These are phyloP conservation scores for Aeoliscus strigatus DNA, from an alignment of 2,797 vertebrate genomes.

Conservation along the genomic window DNA sequence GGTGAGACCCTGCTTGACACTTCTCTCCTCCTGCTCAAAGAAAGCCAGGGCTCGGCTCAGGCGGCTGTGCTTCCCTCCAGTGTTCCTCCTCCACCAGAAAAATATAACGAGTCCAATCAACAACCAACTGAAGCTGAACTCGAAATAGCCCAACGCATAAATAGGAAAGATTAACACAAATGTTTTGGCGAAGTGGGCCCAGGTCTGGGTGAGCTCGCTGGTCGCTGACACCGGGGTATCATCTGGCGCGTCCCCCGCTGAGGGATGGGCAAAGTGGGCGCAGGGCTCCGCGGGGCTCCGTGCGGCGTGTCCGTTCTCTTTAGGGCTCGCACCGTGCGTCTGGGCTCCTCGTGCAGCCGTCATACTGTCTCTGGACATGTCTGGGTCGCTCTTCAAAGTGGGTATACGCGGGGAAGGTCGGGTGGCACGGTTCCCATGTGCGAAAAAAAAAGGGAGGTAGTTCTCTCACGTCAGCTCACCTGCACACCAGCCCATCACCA, in stretches of 20 bases:
- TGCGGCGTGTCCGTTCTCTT: constrained; percentile 58
- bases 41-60: constrained; percentile 83
- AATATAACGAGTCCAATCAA: constrained; percentile 84
- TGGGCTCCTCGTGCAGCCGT: constrained; percentile 57
- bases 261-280: constrained; percentile 44
- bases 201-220: constrained; percentile 75
- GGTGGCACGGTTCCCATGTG: constrained; percentile 43
- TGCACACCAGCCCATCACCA: constrained; percentile 51
- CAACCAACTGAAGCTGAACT: constrained; percentile 95
- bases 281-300: constrained; percentile 29
- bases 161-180: constrained; percentile 92
- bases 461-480: constrained; percentile 60
- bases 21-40: constrained; percentile 84
- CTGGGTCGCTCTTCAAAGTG: constrained; percentile 30
- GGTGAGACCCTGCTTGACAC: constrained; percentile 73
- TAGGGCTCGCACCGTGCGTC: constrained; percentile 39
- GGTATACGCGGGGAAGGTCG: constrained; percentile 14
- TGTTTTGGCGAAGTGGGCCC: constrained; percentile 85
- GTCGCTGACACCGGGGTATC: constrained; percentile 59
- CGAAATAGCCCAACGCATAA: constrained; percentile 91
- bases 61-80: constrained; percentile 75
- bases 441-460: constrained; percentile 3
- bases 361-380: constrained; percentile 66
- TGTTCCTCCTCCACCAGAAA: constrained; percentile 84
- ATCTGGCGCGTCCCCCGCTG: constrained; percentile 33